Conservation (phyloP, 1,140 invertebrate species). For the Trypoxylus dichotomus region DNA sequence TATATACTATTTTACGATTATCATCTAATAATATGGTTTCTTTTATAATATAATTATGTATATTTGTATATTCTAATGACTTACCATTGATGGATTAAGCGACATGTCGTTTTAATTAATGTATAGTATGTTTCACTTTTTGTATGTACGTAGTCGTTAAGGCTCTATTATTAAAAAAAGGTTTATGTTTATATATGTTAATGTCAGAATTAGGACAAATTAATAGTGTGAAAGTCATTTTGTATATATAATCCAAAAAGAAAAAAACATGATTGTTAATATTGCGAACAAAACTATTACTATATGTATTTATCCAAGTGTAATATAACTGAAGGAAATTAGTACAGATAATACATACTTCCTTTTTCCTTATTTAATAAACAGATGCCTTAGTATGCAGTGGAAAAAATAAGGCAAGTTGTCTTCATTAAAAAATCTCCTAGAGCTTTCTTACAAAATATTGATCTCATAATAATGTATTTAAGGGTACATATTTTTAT, state of each 20-base stretch:
- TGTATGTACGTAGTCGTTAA: background rate
- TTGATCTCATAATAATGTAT: too few relatives aligned
- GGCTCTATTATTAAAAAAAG: background rate
- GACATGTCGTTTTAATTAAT: background rate
- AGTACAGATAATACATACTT: background rate
- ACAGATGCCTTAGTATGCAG: background rate
- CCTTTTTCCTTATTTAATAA: background rate
- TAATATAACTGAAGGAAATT: conserved; percentile 6
- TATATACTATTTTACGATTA: background rate
- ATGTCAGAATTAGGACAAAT: conserved; percentile 7
- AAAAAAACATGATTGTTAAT: conserved; percentile 12
- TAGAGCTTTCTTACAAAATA: too few relatives aligned
- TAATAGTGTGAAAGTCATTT: background rate
- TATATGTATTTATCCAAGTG: conserved; percentile 5
- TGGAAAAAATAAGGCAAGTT: background rate
- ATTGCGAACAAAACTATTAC: conserved; percentile 20
- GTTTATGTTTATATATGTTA: conserved; percentile 8
- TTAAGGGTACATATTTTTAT: too few relatives aligned
- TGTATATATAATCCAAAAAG: background rate
- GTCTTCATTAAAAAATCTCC: too few relatives aligned
- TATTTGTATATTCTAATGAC: conserved; percentile 17
- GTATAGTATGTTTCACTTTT: conserved; percentile 16
- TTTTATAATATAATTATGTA: conserved; percentile 9
- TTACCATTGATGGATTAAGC: background rate
- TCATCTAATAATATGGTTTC: background rate